These are phyloP conservation scores for Rhyacichthys aspro DNA, from an alignment of 2,797 vertebrate species.

Conservation along the genomic window DNA sequence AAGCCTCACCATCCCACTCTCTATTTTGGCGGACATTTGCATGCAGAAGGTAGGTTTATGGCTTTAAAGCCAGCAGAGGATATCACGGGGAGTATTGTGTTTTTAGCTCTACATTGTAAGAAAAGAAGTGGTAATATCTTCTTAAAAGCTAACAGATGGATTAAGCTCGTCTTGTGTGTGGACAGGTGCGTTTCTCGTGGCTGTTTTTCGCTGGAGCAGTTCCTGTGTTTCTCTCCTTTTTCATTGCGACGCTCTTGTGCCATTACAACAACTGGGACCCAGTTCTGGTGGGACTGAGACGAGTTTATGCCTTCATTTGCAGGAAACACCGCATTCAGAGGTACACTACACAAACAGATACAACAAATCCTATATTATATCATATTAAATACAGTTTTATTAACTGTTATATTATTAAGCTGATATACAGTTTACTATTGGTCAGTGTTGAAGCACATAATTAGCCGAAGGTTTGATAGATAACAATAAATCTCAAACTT, in stretches of 20 bases:
- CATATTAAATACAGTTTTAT: background rate
- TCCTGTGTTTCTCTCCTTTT: conserved; percentile 95
- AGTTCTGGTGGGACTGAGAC: conserved; percentile 91
- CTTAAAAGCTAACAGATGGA: no score
- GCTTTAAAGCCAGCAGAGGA: background rate
- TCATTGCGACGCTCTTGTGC: conserved; percentile 89
- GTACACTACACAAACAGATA: conserved; percentile 60
- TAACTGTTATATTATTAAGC: no score
- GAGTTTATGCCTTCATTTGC: conserved; percentile 92
- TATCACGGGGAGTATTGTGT: background rate
- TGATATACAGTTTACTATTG: no score
- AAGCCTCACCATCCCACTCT: conserved; percentile 96
- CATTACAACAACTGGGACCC: conserved; percentile 99
- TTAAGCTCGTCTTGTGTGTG: conserved; percentile 1
- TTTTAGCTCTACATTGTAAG: no score
- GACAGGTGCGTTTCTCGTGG: conserved; percentile 94
- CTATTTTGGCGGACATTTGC: conserved; percentile 95
- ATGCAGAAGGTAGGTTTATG: conserved; percentile 88
- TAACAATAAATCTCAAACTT: no score
- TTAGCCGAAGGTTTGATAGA: no score
- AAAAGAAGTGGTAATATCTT: no score
- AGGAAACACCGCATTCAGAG: conserved; percentile 91
- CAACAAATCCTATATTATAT: background rate
- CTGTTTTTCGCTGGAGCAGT: conserved; percentile 92
- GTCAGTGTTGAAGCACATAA: no score